A percentile compares a stretch with the other conserved stretches of the same genome.
These are phyloP conservation scores for Climacteris rufus DNA, from an alignment of 2,113 vertebrate species.

Conservation along the genomic window DNA sequence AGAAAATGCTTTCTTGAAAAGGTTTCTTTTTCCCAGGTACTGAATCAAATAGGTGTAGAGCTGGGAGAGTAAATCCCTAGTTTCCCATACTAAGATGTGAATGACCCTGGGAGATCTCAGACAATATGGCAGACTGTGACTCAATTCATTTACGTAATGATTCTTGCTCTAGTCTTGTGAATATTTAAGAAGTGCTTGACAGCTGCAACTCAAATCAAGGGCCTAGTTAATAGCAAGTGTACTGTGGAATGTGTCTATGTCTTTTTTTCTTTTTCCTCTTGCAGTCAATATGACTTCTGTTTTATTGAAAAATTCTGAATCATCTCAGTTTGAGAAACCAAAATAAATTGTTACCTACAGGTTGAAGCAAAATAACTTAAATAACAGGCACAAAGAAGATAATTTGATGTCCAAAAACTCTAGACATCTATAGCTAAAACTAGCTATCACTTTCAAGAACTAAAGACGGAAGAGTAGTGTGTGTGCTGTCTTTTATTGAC, in stretches of 20 bases:
- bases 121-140: neutral
- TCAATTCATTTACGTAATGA: neutral
- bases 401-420: neutral
- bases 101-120: neutral
- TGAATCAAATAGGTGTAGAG: neutral
- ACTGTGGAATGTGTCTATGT: neutral
- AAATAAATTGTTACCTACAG: neutral
- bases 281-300: neutral
- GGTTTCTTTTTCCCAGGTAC: neutral
- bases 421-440: neutral
- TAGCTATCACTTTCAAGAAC: neutral
- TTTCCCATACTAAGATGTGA: neutral
- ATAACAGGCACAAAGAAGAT: neutral
- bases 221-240: neutral
- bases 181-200: neutral
- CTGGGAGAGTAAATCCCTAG: neutral
- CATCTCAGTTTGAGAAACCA: neutral
- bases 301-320: neutral
- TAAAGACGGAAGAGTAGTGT: neutral
- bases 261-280: neutral
- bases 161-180: neutral
- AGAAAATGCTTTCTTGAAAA: neutral
- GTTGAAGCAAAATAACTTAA: neutral
- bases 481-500: neutral
- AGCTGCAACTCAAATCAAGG: neutral